Conservation (phyloP, 2,888 invertebrate species). For the Drosophila pegasa region DNA sequence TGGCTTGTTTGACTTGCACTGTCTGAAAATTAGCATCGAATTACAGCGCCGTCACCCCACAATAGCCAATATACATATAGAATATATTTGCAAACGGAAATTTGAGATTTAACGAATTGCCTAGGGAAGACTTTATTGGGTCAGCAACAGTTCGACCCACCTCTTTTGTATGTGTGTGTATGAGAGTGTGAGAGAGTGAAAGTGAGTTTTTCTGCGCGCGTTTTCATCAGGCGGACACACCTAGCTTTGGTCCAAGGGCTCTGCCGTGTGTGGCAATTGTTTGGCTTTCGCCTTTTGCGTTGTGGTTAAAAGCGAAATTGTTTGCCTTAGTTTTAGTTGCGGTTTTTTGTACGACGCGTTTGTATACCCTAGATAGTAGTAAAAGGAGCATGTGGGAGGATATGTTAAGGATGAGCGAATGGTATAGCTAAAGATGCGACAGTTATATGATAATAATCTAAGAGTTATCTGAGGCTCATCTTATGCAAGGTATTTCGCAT, state of each 20-base stretch:
- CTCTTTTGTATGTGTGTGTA: conserved; percentile 4
- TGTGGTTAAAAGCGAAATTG: conserved; percentile 43
- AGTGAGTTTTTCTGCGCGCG: neutral
- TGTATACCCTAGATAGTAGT: conserved; percentile 32
- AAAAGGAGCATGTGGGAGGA: neutral
- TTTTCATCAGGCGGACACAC: conserved; percentile 44
- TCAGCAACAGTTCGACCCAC: neutral
- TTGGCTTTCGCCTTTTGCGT: conserved; percentile 22
- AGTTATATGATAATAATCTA: neutral
- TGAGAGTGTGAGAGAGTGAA: neutral
- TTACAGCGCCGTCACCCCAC: conserved; percentile 41
- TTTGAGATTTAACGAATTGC: conserved; percentile 69
- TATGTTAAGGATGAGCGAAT: neutral
- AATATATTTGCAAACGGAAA: conserved; percentile 49
- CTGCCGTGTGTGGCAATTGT: conserved; percentile 21
- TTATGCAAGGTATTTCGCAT: conserved; percentile 13
- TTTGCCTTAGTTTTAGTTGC: conserved; percentile 36
- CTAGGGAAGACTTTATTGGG: conserved; percentile 25
- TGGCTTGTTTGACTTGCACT: conserved; percentile 58
- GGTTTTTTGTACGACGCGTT: conserved; percentile 6
- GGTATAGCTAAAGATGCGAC: neutral
- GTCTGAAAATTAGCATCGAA: conserved; percentile 70
- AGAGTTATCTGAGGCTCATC: too few relatives aligned
- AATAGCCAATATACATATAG: conserved; percentile 4
- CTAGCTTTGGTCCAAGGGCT: conserved; percentile 23